A percentile compares a stretch with the other conserved stretches of the same genome.
Evolutionary conservation across 2,113 vertebrate genomes (phyloP).

Genomic region (Chaenocephalus aceratus): DNA sequence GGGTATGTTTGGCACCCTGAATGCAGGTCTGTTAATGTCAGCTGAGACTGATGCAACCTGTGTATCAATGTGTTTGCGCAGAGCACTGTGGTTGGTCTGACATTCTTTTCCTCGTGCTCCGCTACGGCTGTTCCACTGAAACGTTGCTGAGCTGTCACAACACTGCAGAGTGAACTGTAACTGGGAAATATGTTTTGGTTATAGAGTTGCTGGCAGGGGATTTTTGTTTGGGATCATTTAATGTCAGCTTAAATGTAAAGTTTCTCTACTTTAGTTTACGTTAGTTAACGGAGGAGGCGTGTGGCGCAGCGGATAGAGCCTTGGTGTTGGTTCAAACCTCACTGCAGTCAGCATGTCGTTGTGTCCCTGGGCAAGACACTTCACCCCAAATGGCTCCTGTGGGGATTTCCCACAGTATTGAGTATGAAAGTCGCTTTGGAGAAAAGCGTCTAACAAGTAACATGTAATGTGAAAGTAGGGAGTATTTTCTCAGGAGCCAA

Average conservation of each 20-base stretch:
- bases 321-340: too few relatives aligned
- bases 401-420: too few relatives aligned
- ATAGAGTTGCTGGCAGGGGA: conserved; percentile 23
- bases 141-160: conserved; percentile 34
- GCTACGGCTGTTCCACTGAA: conserved; percentile 9
- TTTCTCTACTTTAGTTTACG: neutral
- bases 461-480: too few relatives aligned
- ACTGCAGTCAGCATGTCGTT: too few relatives aligned
- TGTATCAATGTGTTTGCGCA: neutral
- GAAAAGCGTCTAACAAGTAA: too few relatives aligned
- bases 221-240: neutral
- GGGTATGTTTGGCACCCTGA: conserved; percentile 33
- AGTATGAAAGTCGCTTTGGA: too few relatives aligned
- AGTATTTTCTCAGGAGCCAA: too few relatives aligned
- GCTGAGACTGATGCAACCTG: conserved; percentile 9
- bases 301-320: too few relatives aligned
- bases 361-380: too few relatives aligned
- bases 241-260: neutral
- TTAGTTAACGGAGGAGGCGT: too few relatives aligned
- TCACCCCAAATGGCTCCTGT: too few relatives aligned
- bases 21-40: conserved; percentile 21
- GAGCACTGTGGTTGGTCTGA: conserved; percentile 15
- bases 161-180: conserved; percentile 7
- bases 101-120: neutral
- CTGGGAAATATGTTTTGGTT: conserved; percentile 40